A percentile compares a stretch with the other conserved stretches of the same genome.
phyloP scores from a whole-genome alignment of 2,797 vertebrate species.

The Rallus crepitans region DNA sequence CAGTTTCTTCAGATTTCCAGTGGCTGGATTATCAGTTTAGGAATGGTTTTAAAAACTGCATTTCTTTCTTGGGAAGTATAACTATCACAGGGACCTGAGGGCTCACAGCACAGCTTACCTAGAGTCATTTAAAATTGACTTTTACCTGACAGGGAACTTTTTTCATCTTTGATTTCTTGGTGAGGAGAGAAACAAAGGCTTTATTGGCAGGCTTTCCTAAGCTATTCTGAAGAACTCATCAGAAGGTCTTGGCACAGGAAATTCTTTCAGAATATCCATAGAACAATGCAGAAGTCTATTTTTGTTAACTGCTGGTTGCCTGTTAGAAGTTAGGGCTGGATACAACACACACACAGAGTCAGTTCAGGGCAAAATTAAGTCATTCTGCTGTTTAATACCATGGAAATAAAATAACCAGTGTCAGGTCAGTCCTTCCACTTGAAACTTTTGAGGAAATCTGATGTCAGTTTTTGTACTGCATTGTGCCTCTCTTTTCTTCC shows the following conservation, averaged over 20 bases:
- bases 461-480: background rate
- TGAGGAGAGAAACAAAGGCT: slow-evolving; percentile 1
- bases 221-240: slow-evolving; percentile 8
- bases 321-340: background rate
- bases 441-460: background rate
- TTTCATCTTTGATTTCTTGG: slow-evolving; percentile 14
- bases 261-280: slow-evolving; percentile 41
- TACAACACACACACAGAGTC: background rate
- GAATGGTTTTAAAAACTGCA: background rate
- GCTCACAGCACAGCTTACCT: background rate
- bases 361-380: slow-evolving; percentile 10
- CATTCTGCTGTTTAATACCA: background rate
- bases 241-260: slow-evolving; percentile 59
- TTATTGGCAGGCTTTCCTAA: slow-evolving; percentile 36
- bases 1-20: background rate
- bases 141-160: background rate
- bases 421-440: background rate
- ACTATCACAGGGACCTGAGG: background rate
- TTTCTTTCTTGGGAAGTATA: background rate
- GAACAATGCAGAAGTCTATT: slow-evolving; percentile 60
- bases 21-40: background rate
- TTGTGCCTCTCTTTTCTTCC: background rate
- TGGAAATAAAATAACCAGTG: background rate
- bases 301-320: slow-evolving; percentile 33
- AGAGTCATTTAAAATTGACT: background rate